Percentiles rank a stretch among this genome's conserved stretches.
Conservation (phyloP, 2,113 vertebrate species). For the Aegithalos caudatus region DNA sequence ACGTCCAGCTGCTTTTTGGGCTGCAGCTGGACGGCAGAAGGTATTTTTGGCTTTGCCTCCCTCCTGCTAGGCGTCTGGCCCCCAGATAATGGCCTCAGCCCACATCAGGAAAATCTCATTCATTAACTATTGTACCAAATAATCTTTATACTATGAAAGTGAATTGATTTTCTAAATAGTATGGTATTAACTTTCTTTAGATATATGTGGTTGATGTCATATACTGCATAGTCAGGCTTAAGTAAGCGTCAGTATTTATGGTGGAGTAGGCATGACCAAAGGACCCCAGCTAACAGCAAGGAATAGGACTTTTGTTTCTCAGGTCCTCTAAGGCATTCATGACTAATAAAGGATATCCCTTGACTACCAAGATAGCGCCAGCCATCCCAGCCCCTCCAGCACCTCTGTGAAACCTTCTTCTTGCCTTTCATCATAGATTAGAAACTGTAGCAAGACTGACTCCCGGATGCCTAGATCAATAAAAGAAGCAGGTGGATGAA, state of each 20-base stretch:
- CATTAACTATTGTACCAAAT: neutral
- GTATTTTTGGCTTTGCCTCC: neutral
- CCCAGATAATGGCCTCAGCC: neutral
- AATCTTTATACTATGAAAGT: neutral
- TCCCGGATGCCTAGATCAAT: neutral
- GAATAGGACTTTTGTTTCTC: neutral
- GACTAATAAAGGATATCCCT: neutral
- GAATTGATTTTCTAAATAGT: neutral
- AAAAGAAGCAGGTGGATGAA: neutral
- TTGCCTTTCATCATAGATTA: neutral
- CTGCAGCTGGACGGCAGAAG: neutral
- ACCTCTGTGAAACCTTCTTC: neutral
- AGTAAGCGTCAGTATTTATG: neutral
- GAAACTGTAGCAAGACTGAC: neutral
- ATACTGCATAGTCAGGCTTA: too few species aligned
- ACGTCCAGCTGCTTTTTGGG: neutral
- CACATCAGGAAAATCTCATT: neutral
- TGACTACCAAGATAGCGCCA: rapidly evolving
- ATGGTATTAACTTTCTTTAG: neutral
- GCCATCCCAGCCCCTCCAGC: neutral
- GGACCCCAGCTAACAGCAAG: neutral
- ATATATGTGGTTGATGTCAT: neutral
- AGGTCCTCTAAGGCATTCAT: neutral
- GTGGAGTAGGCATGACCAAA: neutral
- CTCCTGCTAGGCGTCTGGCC: neutral